Evolutionary conservation across 2,888 invertebrate species (phyloP), one percentile per base, ranked within the genome.

Genomic region (Orthosia gracilis): DNA sequence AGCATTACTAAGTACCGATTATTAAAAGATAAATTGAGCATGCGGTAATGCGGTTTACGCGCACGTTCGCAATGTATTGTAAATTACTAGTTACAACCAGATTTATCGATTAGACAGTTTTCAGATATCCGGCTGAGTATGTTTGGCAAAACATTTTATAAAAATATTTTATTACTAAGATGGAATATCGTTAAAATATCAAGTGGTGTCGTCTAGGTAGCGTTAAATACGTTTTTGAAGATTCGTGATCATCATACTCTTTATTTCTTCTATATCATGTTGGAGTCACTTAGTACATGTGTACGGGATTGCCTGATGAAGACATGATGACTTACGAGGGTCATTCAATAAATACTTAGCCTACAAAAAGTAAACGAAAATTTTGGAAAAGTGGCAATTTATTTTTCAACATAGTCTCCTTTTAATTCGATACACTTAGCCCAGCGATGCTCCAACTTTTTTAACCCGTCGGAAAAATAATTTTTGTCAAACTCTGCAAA

Each of bases 11-110:
- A 81, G 15, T 59, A 74, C 18, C 52, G 54, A 76, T 69, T 72
- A 68, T 55, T 52, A 18, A 61, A 61, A 67, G 63, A 80, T 80
- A 64, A 62, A 63, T 59, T 23, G 80, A 83, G 62, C 49, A 23
- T 62, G 49, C 49, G 49, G 26, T 61, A 45, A 45, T 80, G 26
- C n/a, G 77, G 57, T 52, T 69, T 52, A n/a, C 62, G 54, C 40
- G 55, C 49, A 23, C 61, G 54, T 64, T 69, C 49, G 15, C 12
- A 47, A 80, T 68, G 26, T 80, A 64, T 59, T 31, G 66, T 9
- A 31, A 63, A 54, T 26, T 54, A 66, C 83, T 47, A n/a, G 73
- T 72, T 61, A 26, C 31, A 83, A 72, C 67, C 64, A 59, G 64
- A 68, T 79, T 26, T 49, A 18, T 61, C 26, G 57, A 83, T 83